Evolutionary conservation across 2,888 invertebrate genomes (phyloP), one percentile per base, ranked within the genome.

Genomic region (Masnerella sp.): DNA sequence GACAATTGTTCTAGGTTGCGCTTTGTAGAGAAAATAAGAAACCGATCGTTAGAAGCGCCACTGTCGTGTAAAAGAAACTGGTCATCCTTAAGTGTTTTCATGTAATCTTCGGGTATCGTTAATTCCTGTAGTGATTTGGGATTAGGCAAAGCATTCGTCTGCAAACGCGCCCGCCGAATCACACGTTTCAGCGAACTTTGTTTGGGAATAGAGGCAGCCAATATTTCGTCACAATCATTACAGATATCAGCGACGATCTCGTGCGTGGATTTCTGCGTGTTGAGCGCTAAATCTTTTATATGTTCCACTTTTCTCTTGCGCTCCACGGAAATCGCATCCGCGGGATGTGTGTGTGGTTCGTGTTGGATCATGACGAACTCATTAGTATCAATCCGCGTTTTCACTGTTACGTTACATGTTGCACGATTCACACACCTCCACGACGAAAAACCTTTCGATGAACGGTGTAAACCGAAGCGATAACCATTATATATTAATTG

Each of bases 1-100:
- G 34, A 8, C 3, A 3, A 34, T 3, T 34, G 2, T 11, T 34
- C 1, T 34, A 34, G n/a, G 3, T 34, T 34, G n/a, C 11, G 34
- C 34, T 34, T 34, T n/a, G 32, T 32, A n/a, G 32, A 32, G n/a
- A 32, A 32, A 9, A 32, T 32, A 2, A 32, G 32, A 32, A 32
- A 32, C 9, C 32, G 32, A 32, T n/a, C n/a, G n/a, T 32, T 9
- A 32, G 5, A 9, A 32, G n/a, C 32, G 32, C 32, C 32, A 32
- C 32, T 32, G 32, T 32, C 32, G n/a, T 32, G 32, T 9, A 32
- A n/a, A 32, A 32, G 32, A 32, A 32, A 32, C 2, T 5, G 32
- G 3, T 7, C 5, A 2, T 32, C n/a, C n/a, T 32, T 32, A 32
- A 9, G 5, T 32, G 32, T 32, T 7, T 9, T 9, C 32, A n/a